These are phyloP conservation scores for Axis porcinus DNA, from an alignment of 2,113 vertebrate species.

Conservation along the genomic window DNA sequence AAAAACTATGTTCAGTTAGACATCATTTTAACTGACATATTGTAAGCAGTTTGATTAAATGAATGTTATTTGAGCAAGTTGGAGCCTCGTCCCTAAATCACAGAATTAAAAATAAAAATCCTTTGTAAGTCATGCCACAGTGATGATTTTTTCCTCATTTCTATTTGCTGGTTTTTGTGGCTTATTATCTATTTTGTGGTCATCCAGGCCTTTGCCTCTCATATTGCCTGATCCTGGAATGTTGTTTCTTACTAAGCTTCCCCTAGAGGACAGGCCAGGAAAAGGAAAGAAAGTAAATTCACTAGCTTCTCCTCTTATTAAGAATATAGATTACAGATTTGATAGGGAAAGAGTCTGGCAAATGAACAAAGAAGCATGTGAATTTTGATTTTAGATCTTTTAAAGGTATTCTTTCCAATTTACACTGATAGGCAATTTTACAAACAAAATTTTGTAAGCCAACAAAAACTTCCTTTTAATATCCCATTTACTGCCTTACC, in stretches of 20 bases:
- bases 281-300: conserved; percentile 64
- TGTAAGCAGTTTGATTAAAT: conserved; percentile 41
- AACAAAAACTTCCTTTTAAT: conserved; percentile 20
- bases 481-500: background rate
- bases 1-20: conserved; percentile 45
- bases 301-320: conserved; percentile 29
- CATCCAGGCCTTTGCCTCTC: background rate
- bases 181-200: conserved; percentile 28
- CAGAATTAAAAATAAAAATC: conserved; percentile 38
- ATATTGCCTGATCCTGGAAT: conserved; percentile 12
- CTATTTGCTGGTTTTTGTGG: background rate
- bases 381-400: background rate
- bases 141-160: conserved; percentile 13
- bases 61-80: conserved; percentile 30
- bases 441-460: conserved; percentile 17
- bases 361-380: conserved; percentile 9
- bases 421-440: background rate
- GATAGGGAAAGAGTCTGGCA: conserved; percentile 3
- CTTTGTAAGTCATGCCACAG: background rate
- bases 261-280: conserved; percentile 69
- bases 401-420: background rate
- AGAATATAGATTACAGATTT: conserved; percentile 49
- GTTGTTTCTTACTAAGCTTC: conserved; percentile 63
- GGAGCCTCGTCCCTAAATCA: conserved; percentile 1
- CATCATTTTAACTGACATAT: conserved; percentile 58